Base-by-base conservation (phyloP, 2,888 invertebrate genomes). In the Agrilus cyanescens region DNA sequence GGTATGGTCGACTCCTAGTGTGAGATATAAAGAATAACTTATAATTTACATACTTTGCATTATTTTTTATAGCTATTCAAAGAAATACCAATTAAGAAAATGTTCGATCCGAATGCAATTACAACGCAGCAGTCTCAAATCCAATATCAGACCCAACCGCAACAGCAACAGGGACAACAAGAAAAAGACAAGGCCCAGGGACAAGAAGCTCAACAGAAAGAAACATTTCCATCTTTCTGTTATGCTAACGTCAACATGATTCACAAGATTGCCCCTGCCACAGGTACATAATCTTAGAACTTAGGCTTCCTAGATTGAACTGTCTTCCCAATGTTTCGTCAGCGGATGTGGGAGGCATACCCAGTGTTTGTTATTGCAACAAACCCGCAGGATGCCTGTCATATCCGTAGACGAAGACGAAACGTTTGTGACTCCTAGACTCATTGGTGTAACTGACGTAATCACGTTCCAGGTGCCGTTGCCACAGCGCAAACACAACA, bases 191-290 rank as follows among this genome's bases (percentile, higher is more conserved):
- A 63, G 46, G 60, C 62, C 42, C 55, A 54, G 12, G 59, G 61
- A 20, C 54, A 58, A 42, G 57, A 58, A 45, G 55, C 50, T 12
- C 50, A 48, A 10, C 60, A 62, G 43, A 61, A 65, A 38, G 61
- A 61, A 20, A 79, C 80, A 41, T 80, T 78, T 55, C 80, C 80
- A 32, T 80, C 81, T 50, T 82, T 82, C 63, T 82, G 82, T 57
- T 82, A 82, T 55, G 66, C 66, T 33, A 78, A 78, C 62, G 78
- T 79, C 10, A 79, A 78, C 57, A 78, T 78, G 78, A 76, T 79
- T 50, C 78, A 78, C 38, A 78, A 78, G 65, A 68, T 79, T 50
- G 43, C 53, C 32, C 37, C 49, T 25, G 13, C 40, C 64, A 68
- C 35, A 70, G 66, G 12, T 57, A 67, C 38, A 62, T 69, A 50